Conservation (phyloP, 2,797 vertebrate species). For the Acanthopagrus latus region DNA sequence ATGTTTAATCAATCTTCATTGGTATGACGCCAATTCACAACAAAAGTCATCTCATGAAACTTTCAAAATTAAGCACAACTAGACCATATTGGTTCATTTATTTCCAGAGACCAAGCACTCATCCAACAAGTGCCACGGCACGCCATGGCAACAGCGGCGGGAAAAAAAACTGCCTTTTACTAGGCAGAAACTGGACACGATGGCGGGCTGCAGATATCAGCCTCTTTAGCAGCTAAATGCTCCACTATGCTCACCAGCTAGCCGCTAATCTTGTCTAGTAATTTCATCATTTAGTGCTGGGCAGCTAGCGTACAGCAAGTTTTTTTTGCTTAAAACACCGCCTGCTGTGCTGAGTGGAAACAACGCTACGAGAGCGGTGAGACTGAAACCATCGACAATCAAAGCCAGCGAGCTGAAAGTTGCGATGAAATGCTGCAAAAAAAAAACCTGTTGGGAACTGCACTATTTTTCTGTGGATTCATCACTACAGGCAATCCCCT, state of each 20-base stretch:
- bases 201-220: no score
- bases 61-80: no score
- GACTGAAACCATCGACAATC: background rate
- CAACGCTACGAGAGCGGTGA: background rate
- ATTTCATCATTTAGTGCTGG: background rate
- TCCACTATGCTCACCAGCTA: background rate
- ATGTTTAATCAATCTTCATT: no score
- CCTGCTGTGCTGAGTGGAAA: background rate
- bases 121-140: no score
- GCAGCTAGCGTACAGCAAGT: no score
- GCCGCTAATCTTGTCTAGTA: background rate
- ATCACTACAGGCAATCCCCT: background rate
- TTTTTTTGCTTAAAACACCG: background rate
- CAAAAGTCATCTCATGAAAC: no score
- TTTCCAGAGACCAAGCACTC: no score
- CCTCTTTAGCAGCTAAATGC: background rate
- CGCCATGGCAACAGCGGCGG: no score
- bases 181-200: no score
- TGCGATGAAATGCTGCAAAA: background rate
- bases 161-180: no score
- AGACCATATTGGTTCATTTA: no score
- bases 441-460: background rate
- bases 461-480: background rate
- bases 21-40: no score
- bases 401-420: slow-evolving; percentile 12